These are phyloP conservation scores for Bombus polaris DNA, from an alignment of 1,140 invertebrate genomes.

Conservation along the genomic window DNA sequence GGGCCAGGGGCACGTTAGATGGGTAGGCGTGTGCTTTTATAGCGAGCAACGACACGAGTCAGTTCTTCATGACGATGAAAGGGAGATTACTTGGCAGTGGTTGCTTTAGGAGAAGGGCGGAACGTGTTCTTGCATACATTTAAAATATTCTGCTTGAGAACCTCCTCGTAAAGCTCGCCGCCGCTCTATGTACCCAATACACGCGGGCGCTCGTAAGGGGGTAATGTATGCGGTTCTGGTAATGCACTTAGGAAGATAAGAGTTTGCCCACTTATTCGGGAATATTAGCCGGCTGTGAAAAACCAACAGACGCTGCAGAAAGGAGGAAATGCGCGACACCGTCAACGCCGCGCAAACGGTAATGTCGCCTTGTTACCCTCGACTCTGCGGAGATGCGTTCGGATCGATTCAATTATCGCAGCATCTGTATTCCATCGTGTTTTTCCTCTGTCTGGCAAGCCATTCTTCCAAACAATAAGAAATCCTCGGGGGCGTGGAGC, in stretches of 20 bases:
- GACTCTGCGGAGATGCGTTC: not conserved
- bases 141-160: slow-evolving; percentile 69
- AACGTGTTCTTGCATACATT: slow-evolving; percentile 71
- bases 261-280: slow-evolving; percentile 66
- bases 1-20: slow-evolving; percentile 18
- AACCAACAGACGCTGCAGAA: slow-evolving; percentile 66
- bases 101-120: slow-evolving; percentile 69
- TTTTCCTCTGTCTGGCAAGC: not conserved
- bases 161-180: slow-evolving; percentile 60
- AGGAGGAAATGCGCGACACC: slow-evolving; percentile 47
- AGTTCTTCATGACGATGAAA: slow-evolving; percentile 69
- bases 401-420: not conserved
- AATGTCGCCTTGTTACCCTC: not conserved
- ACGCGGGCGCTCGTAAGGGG: slow-evolving; percentile 53
- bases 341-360: slow-evolving; percentile 32
- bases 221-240: slow-evolving; percentile 67
- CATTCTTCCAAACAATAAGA: not conserved
- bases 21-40: slow-evolving; percentile 48
- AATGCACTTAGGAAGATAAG: slow-evolving; percentile 71
- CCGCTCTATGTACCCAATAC: slow-evolving; percentile 67
- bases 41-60: slow-evolving; percentile 58
- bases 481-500: not conserved
- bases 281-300: slow-evolving; percentile 59
- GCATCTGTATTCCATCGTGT: rapidly evolving
- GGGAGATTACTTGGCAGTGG: slow-evolving; percentile 68